Evolutionary conservation across 2,113 vertebrate genomes (phyloP).

Genomic region (Antechinus stuartii): DNA sequence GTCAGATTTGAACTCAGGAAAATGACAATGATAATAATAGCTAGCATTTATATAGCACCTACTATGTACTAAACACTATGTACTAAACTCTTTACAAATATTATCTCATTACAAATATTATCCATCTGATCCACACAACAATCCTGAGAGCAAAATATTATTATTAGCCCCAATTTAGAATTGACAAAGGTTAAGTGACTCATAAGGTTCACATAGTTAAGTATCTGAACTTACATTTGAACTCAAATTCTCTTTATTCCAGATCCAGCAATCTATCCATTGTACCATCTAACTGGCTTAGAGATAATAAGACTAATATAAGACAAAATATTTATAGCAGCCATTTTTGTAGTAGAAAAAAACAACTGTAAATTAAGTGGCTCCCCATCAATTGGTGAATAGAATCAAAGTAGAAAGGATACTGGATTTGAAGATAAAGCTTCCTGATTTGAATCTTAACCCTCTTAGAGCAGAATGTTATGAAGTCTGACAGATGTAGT

Average conservation of each 20-base stretch:
- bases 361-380: neutral
- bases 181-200: neutral
- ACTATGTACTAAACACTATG: neutral
- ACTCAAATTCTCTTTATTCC: neutral
- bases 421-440: neutral
- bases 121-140: neutral
- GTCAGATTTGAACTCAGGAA: neutral
- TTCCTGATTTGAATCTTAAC: neutral
- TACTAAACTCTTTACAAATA: neutral
- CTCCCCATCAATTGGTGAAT: neutral
- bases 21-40: neutral
- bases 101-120: neutral
- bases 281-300: neutral
- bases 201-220: neutral
- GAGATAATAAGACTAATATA: neutral
- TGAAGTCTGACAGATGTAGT: neutral
- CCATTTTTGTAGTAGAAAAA: neutral
- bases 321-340: neutral
- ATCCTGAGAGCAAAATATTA: neutral
- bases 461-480: neutral
- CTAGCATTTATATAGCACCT: neutral
- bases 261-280: neutral
- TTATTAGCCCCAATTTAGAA: neutral
- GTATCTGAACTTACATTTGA: neutral
- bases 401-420: neutral